phyloP scores from a whole-genome alignment of 2,797 vertebrate species.

The Peromyscus aztecus region DNA sequence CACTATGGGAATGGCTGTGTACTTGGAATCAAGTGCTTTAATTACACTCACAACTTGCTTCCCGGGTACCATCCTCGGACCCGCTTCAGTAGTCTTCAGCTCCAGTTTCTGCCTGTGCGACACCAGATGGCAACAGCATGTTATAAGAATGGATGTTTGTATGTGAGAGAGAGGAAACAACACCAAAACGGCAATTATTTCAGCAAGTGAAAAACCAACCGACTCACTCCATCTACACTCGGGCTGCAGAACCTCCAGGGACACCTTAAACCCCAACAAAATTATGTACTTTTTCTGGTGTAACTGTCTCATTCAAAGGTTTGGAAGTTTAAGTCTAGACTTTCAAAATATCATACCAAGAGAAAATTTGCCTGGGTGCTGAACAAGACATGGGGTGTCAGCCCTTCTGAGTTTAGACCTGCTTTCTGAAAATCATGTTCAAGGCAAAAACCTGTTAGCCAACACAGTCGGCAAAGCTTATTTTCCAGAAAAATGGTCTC shows the following conservation, averaged over 20 bases:
- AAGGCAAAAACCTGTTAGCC: background rate
- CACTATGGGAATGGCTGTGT: slow-evolving; percentile 90
- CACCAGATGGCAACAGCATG: slow-evolving; percentile 13
- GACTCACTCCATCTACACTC: background rate
- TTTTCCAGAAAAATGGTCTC: slow-evolving; percentile 47
- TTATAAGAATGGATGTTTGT: background rate
- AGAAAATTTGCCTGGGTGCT: slow-evolving; percentile 20
- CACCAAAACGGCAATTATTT: background rate
- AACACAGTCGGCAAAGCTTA: slow-evolving; percentile 27
- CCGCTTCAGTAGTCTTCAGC: slow-evolving; percentile 90
- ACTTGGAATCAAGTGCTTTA: slow-evolving; percentile 92
- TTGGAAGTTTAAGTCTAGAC: slow-evolving; percentile 15
- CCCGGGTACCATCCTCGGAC: slow-evolving; percentile 90
- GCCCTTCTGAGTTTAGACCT: slow-evolving; percentile 9
- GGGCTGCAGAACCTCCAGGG: background rate
- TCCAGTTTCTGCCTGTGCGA: slow-evolving; percentile 92
- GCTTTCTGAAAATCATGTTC: slow-evolving; percentile 29
- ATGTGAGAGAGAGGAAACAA: too few relatives aligned
- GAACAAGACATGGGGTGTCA: background rate
- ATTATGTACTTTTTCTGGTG: background rate
- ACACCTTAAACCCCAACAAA: background rate
- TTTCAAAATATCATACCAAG: slow-evolving; percentile 59
- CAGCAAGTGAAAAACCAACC: background rate
- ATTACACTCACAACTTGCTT: slow-evolving; percentile 91
- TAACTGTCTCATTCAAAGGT: slow-evolving; percentile 22